Evolutionary conservation across 2,888 invertebrate species (phyloP).

Genomic region (Drosophila nr. perissopoda): DNA sequence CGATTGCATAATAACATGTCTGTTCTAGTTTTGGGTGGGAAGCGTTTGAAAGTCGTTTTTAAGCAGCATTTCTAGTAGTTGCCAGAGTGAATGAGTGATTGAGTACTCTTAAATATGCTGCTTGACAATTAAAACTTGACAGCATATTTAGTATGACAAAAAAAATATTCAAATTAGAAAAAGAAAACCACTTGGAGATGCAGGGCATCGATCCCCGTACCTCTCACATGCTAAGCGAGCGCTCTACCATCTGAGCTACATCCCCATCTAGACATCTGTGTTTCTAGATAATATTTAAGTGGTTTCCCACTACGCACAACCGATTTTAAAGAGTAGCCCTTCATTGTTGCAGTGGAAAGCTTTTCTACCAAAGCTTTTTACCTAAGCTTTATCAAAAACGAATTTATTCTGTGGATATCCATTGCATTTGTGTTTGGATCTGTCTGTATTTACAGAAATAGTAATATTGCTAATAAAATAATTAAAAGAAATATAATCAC

Average conservation of each 20-base stretch:
- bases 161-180: not conserved
- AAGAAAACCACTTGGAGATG: slow-evolving; percentile 75
- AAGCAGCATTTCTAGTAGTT: slow-evolving; percentile 23
- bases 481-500: not conserved
- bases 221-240: slow-evolving; percentile 85
- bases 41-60: slow-evolving; percentile 35
- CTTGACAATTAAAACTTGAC: slow-evolving; percentile 32
- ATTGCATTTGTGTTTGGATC: not conserved
- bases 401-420: not conserved
- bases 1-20: slow-evolving; percentile 67
- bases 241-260: slow-evolving; percentile 85
- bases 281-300: slow-evolving; percentile 8
- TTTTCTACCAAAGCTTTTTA: slow-evolving; percentile 17
- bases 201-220: slow-evolving; percentile 85
- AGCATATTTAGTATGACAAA: not conserved
- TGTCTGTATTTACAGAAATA: not conserved
- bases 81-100: slow-evolving; percentile 43
- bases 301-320: not conserved
- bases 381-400: slow-evolving; percentile 5
- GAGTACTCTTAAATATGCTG: slow-evolving; percentile 14
- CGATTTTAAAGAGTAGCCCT: not conserved
- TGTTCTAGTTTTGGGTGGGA: slow-evolving; percentile 11
- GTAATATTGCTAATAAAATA: not conserved
- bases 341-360: slow-evolving; percentile 21
- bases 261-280: slow-evolving; percentile 42